phyloP scores from a whole-genome alignment of 2,113 vertebrate species.

The Pterocles burchelli region DNA sequence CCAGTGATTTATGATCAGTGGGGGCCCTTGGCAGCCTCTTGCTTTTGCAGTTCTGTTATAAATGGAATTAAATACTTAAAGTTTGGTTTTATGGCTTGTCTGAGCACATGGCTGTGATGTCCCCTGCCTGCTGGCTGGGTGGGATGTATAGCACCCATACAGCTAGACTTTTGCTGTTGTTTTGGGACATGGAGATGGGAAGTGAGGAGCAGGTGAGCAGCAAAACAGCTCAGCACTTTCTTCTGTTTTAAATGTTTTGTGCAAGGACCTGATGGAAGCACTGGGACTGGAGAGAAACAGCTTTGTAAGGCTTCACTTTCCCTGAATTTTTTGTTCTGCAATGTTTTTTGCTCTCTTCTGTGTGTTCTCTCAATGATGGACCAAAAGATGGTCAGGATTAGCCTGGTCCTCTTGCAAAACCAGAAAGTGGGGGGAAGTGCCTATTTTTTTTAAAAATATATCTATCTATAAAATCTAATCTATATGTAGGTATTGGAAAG shows the following conservation, averaged over 20 bases:
- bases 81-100: neutral
- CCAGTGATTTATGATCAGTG: neutral
- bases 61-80: neutral
- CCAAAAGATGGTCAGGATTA: neutral
- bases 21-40: neutral
- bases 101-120: neutral
- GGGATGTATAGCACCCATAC: too few relatives aligned
- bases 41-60: neutral
- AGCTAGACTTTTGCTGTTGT: neutral
- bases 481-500: neutral
- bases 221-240: neutral
- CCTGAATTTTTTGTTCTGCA: neutral
- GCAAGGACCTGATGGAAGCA: neutral
- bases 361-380: neutral
- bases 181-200: neutral
- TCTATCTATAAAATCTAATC: neutral
- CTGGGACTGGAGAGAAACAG: neutral
- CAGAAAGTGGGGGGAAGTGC: neutral
- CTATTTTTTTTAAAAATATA: neutral
- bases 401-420: neutral
- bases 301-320: neutral
- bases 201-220: neutral
- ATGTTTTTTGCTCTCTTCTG: neutral
- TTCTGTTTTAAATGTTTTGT: neutral
- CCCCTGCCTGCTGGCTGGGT: neutral